Base-by-base conservation (phyloP, 2,797 vertebrate genomes). In the Leontocebus nigricollis region DNA sequence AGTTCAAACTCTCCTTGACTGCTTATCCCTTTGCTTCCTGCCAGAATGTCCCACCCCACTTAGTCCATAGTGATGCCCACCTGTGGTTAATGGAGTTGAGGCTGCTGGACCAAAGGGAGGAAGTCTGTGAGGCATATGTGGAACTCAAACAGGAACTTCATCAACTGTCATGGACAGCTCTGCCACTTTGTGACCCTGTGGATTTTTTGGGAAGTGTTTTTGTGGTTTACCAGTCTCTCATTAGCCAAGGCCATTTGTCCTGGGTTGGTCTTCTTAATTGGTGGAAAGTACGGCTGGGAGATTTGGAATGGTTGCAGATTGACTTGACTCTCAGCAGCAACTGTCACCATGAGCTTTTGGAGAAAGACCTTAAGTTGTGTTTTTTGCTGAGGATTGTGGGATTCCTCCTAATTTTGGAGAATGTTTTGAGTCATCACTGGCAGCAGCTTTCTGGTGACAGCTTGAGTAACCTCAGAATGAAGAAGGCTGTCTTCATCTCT, bases 141-240 rank as follows among this genome's bases (percentile, higher is more conserved):
- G 67, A 85, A 87, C 59, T 57, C 41, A 33, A 93, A 94, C 76
- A 85, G 83, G 93, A 94, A 94, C 94, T 84, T 82, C 0, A 55
- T 30, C 24, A 86, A 19, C n/a, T 46, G 90, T 57, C 19, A 1
- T 83, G 64, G 75, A 57, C 90, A 55, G 22, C 50, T 77, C 33
- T 72, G 52, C 10, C 33, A n/a, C 76, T 73, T 57, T 7, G 30
- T 89, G 76, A 17, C 48, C 79, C 75, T 4, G 2, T 41, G 86
- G 57, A 77, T 77, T 95, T 97, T 93, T 55, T 2, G 89, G 84
- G 91, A 96, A 97, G 89, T 94, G 83, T 90, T 95, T 95, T 81
- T 92, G 94, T 88, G 88, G 83, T 44, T 96, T 44, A 61, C 17
- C 19, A 80, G 67, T 64, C 20, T 93, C 36, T 95, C 14, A 30